These are phyloP conservation scores for Pseudorhombus dupliciocellatus DNA, from an alignment of 2,113 vertebrate genomes.

Conservation along the genomic window DNA sequence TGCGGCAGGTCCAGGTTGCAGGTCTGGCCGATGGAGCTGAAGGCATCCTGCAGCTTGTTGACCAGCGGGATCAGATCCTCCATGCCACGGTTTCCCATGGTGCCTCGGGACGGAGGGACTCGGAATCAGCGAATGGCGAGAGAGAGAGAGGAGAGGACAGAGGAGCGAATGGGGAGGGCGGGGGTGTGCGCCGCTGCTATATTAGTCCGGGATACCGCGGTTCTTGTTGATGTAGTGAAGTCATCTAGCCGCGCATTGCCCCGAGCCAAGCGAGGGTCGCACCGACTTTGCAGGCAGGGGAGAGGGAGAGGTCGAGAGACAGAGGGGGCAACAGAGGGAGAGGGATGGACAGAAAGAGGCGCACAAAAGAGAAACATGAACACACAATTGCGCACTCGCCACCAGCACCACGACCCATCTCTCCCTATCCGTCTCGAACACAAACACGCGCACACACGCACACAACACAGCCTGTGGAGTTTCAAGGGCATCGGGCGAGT, in stretches of 20 bases:
- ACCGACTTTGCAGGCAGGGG: conserved; percentile 31
- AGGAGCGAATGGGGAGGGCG: neutral
- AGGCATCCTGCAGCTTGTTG: conserved; percentile 93
- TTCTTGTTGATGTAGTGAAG: conserved; percentile 76
- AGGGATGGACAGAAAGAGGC: conserved; percentile 10
- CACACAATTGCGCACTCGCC: conserved; percentile 77
- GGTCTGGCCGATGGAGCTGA: conserved; percentile 90
- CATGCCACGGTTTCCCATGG: conserved; percentile 89
- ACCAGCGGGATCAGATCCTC: conserved; percentile 93
- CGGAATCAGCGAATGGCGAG: conserved; percentile 46
- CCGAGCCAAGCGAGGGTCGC: conserved; percentile 57
- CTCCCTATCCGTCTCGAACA: neutral
- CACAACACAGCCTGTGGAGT: conserved; percentile 33
- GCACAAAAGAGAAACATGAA: conserved; percentile 45
- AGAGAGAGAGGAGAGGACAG: conserved; percentile 3
- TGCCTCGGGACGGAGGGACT: conserved; percentile 64
- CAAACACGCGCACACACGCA: conserved; percentile 7
- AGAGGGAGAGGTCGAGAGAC: conserved; percentile 6
- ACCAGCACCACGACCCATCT: conserved; percentile 37
- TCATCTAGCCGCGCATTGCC: conserved; percentile 75
- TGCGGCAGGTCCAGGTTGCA: conserved; percentile 92
- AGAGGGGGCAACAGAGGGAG: conserved; percentile 12
- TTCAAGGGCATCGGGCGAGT: conserved; percentile 77
- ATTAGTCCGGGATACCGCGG: conserved; percentile 73
- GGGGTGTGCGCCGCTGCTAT: conserved; percentile 53